Evolutionary conservation across 37 sponge, comb jelly and placozoan genomes (phyloP), one percentile per base, ranked within the genome.

Genomic region (Trichoplax adhaerens): DNA sequence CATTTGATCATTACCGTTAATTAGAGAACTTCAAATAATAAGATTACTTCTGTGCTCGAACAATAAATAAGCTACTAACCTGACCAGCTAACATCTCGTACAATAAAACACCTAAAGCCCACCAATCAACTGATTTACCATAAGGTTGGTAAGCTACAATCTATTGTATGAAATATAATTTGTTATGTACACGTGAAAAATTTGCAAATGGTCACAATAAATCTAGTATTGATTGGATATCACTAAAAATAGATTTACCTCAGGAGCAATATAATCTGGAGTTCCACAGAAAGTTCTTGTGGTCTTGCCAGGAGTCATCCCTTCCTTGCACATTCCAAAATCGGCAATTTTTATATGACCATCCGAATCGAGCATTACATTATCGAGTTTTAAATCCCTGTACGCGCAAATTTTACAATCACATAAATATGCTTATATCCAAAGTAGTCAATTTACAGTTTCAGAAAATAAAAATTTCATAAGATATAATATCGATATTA

Each of bases 211-310:
- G 29, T 29, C 29, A 29, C 29, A 29, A 29, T 29, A 29, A 29
- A 29, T 29, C 29, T 29, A 29, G 29, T 29, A 29, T 29, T 29
- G 29, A 29, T 29, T 29, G 29, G 29, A 29, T 29, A 29, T 29
- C 29, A 29, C 29, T 29, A 29, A 29, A 29, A 29, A 29, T 29
- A 29, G 29, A 29, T 50, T 58, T 54, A 95, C 96, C 96, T 95
- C 96, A 69, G 96, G 96, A 59, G 96, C 91, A 61, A 95, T 95
- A 78, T 95, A 95, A 72, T 95, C 96, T 51, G 96, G 96, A 7
- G 96, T 95, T 55, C 96, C 96, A 81, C 96, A 95, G 86, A 95
- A 95, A 4, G 96, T 95, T 53, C 81, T 76, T 51, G 96, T 87
- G 63, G 80, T 90, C 50, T 65, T 76, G 29, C 82, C 82, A n/a